phyloP scores from a whole-genome alignment of 2,797 vertebrate genomes.

The Cercopithecus mitis region DNA sequence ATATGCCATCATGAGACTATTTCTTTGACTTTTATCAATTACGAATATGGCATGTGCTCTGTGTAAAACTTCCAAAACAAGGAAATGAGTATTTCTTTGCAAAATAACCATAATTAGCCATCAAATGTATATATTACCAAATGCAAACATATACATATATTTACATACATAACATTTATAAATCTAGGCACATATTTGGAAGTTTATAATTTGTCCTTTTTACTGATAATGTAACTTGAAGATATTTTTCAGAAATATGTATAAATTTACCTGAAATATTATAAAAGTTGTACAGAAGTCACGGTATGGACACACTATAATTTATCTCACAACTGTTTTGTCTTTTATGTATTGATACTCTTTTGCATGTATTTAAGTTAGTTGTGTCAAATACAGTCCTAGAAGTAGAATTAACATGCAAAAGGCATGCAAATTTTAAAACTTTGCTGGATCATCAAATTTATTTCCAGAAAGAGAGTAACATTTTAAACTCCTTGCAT shows the following conservation, averaged over 20 bases:
- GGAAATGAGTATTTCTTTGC: not conserved
- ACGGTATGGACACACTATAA: not conserved
- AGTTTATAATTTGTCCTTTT: not conserved
- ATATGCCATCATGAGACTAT: not conserved
- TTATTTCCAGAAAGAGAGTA: not conserved
- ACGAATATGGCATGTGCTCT: not conserved
- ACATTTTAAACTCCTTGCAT: not conserved
- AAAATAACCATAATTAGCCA: not conserved
- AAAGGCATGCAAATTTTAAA: not conserved
- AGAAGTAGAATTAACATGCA: not conserved
- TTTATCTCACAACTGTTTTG: not conserved
- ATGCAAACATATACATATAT: not conserved
- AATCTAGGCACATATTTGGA: not conserved
- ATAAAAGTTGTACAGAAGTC: not conserved
- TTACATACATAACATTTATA: not conserved
- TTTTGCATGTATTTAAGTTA: not conserved
- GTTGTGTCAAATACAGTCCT: not conserved
- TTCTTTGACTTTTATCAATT: slow-evolving; percentile 27
- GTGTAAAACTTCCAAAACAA: not conserved
- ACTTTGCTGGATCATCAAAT: not conserved
- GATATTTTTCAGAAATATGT: not conserved
- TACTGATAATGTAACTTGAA: not conserved
- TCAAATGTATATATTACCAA: not conserved
- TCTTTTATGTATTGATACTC: not conserved
- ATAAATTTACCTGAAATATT: not conserved